Base-by-base conservation (phyloP, 2,113 vertebrate species). In the Cisticola juncidis region DNA sequence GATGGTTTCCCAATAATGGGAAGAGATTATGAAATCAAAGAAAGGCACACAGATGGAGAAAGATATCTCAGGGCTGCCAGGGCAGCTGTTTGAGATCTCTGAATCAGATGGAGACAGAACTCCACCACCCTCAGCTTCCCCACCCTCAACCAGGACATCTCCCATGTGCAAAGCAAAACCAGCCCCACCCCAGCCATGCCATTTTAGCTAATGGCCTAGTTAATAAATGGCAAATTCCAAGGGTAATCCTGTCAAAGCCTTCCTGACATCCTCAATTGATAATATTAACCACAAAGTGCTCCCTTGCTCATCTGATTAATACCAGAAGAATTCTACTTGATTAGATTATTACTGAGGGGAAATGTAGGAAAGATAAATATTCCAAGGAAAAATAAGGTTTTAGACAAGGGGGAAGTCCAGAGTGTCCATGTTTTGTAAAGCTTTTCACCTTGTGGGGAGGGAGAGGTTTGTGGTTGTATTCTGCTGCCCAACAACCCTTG, bases 1-100 rank as follows among this genome's bases (percentile, higher is more conserved):
- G 79, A 56, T 65, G 53, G 83, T 96, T 97, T 96, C 96, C 66
- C 94, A 95, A 96, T 88, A 96, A 84, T 83, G 95, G 86, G 69
- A 95, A 95, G 68, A 95, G 92, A 88, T 96, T 95, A 96, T 96
- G 96, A 97, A 94, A 97, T 93, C 82, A 78, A 92, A 85, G 81
- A 92, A 50, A 93, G 93, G 80, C 16, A 1, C 72, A 93, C 60
- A 90, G 94, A 95, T 95, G 95, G 71, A 58, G 60, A 93, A 66
- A 93, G 95, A 95, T 92, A 95, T 57, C 79, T 80, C 51, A 61
- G 69, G 80, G 92, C 88, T 96, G 94, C 93, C 93, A 95, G 93
- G 90, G 82, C 94, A 95, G 94, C 94, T 95, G 94, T 81, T 96
- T 2, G 24, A 95, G 95, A 94, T 97, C 92, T 84, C 86, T 38